phyloP scores from a whole-genome alignment of 2,888 invertebrate species.

The Rutpela maculata region DNA sequence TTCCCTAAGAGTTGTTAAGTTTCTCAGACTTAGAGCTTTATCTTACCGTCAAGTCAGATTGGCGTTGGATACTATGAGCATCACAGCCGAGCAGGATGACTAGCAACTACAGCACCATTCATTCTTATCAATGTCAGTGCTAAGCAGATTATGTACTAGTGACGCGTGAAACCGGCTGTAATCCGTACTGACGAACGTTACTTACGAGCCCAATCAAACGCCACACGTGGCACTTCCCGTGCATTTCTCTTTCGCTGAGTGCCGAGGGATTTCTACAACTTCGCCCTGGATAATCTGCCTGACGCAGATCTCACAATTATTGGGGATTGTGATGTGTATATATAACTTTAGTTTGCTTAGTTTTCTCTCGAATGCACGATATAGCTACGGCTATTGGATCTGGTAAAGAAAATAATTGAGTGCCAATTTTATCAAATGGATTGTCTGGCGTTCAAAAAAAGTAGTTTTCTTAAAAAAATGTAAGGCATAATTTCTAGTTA shows the following conservation, averaged over 20 bases:
- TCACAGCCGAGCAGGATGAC: slow-evolving; percentile 63
- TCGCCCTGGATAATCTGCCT: slow-evolving; percentile 55
- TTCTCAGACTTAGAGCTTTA: slow-evolving; percentile 23
- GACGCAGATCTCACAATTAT: slow-evolving; percentile 70
- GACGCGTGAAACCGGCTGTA: slow-evolving; percentile 75
- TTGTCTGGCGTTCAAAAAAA: no score
- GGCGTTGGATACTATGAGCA: slow-evolving; percentile 33
- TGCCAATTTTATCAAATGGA: background rate
- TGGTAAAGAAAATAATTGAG: background rate
- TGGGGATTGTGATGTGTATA: slow-evolving; percentile 61
- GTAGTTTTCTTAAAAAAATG: no score
- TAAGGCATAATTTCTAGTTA: no score
- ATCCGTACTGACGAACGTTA: slow-evolving; percentile 73
- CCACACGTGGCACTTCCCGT: slow-evolving; percentile 69
- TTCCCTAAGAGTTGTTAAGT: slow-evolving; percentile 35
- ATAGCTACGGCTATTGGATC: slow-evolving; percentile 50
- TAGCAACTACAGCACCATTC: slow-evolving; percentile 74
- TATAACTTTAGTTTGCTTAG: slow-evolving; percentile 50
- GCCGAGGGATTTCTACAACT: slow-evolving; percentile 58
- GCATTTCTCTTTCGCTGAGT: slow-evolving; percentile 63
- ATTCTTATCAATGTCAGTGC: slow-evolving; percentile 78
- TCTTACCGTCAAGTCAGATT: slow-evolving; percentile 37
- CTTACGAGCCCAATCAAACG: slow-evolving; percentile 73
- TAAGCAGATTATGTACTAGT: slow-evolving; percentile 78
- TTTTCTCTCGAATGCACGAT: slow-evolving; percentile 44